These are phyloP conservation scores for Chelon auratus DNA, from an alignment of 2,797 vertebrate genomes.

Conservation along the genomic window DNA sequence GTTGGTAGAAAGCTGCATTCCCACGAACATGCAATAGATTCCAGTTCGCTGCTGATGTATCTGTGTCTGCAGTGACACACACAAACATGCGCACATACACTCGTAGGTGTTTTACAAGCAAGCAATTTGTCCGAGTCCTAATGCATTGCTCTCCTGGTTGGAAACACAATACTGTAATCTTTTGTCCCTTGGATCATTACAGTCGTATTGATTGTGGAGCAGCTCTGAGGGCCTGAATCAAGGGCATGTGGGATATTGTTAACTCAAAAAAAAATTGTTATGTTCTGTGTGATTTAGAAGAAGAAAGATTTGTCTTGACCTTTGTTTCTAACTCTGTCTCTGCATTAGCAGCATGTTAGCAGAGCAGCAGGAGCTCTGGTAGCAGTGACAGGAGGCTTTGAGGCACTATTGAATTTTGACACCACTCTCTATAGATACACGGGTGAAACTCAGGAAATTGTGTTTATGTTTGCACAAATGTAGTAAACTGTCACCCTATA, in stretches of 20 bases:
- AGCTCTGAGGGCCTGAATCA: conserved; percentile 17
- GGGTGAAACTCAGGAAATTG: background rate
- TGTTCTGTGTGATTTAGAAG: background rate
- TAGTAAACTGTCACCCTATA: background rate
- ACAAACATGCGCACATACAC: conserved; percentile 6
- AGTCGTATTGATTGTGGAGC: conserved; percentile 40
- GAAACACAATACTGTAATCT: conserved; percentile 37
- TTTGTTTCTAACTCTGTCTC: conserved; percentile 1
- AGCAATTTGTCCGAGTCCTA: conserved; percentile 14
- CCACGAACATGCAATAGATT: conserved; percentile 18
- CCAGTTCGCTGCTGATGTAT: conserved; percentile 31
- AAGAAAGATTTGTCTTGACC: background rate
- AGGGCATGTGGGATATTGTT: conserved; percentile 19
- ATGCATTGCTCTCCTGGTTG: conserved; percentile 10
- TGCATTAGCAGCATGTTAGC: background rate
- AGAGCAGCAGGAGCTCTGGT: background rate
- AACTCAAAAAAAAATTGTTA: background rate
- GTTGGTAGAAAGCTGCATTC: conserved; percentile 38
- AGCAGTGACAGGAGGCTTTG: background rate
- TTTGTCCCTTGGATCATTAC: conserved; percentile 41
- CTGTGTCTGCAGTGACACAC: conserved; percentile 48
- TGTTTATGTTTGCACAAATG: background rate
- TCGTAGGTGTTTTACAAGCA: conserved; percentile 17
- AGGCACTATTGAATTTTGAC: background rate
- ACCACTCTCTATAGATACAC: background rate